Base-by-base conservation (phyloP, 2,888 invertebrate genomes). In the Ashinkailepas kermadecensis region DNA sequence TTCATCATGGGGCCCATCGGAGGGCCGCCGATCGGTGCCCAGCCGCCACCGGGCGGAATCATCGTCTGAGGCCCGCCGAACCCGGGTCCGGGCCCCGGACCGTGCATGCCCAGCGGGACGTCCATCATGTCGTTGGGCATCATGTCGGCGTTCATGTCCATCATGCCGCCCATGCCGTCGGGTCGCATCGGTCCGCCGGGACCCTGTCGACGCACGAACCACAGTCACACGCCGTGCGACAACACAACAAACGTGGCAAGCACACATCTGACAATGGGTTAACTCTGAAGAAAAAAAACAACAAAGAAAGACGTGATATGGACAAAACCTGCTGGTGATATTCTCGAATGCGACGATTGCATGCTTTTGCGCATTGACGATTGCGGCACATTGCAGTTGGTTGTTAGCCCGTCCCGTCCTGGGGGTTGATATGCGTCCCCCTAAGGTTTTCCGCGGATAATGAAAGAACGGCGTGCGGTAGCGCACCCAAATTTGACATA, bases 31-130 rank as follows among this genome's bases (percentile, higher is more conserved):
- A 78, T 57, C 54, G 78, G 78, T 7, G 58, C 57, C 78, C 57
- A 58, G 58, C 57, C 57, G 58, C 74, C 74, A 13, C 78, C 78
- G 11, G 78, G 78, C n/a, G 78, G 78, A 6, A 39, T 25, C 78
- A 78, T 78, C 8, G 21, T 21, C 78, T n/a, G 78, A 7, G 57
- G 57, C 23, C 10, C 74, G 74, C 23, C 9, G 57, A 18, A 9
- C 13, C 18, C n/a, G 18, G 56, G n/a, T 1, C 23, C 57, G 23
- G 74, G 39, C 23, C 57, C n/a, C 23, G 58, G 58, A 25, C 67
- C 67, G 74, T 74, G 74, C 74, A 74, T 74, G 74, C 74, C 74
- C 74, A 74, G 54, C 78, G 78, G 57, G 13, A 10, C 78, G 13
- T 7, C 39, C 57, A 78, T 58, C 57, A 56, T 12, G 58, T 58